Base-by-base conservation (phyloP, 2,888 invertebrate genomes). In the Eurois occulta region DNA sequence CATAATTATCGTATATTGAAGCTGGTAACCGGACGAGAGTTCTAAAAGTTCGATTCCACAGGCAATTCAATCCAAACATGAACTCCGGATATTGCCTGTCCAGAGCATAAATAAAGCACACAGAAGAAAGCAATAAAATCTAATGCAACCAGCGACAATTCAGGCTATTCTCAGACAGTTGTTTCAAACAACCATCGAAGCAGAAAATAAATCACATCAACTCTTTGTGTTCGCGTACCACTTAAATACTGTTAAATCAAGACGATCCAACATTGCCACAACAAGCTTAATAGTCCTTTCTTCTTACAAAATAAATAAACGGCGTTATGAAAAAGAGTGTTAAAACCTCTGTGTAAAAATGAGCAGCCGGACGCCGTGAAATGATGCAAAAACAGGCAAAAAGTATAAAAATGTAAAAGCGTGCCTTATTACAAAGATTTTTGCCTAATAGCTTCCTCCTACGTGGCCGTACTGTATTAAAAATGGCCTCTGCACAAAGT, bases 391-490 rank as follows among this genome's bases (percentile, higher is more conserved):
- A 86, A 85, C 48, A 16, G 72, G 62, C 35, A 74, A 73, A 74
- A 74, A 65, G 35, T 83, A 83, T 78, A 83, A 83, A 83, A 81
- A 82, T 75, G 35, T 80, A 58, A 85, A 81, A 81, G 67, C 48
- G 52, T 43, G 75, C 78, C 78, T 82, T 84, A 78, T 82, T 82
- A 82, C 52, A 66, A 82, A 84, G 83, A 78, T 82, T 84, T 85
- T 84, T 85, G 70, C 86, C 60, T 78, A 82, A 82, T 78, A 85
- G 75, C 75, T 74, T 80, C 55, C 83, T 77, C 11, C 68, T 71
- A 73, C 64, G 71, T 71, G 60, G 52, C 41, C 35, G 62, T 55
- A 69, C 43, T 72, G 38, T 74, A 72, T 85, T 78, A 85, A 84
- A 84, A 72, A 74, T 81, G 68, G 68, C 72, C 24, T 32, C 24